phyloP scores from a whole-genome alignment of 2,113 vertebrate genomes.

The Prietella phreatophila region DNA sequence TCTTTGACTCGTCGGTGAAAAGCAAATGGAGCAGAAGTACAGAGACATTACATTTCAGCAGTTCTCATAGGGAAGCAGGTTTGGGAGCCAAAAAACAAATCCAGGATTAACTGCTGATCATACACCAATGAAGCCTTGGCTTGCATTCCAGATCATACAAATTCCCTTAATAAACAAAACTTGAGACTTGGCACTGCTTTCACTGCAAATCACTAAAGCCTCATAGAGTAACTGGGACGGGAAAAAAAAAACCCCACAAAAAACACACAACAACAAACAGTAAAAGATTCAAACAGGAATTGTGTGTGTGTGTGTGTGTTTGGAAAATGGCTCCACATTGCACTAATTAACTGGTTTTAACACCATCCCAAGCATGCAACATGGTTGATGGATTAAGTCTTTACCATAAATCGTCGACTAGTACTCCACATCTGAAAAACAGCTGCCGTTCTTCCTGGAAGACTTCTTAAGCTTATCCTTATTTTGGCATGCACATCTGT shows the following conservation, averaged over 20 bases:
- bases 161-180: conserved; percentile 8
- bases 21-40: conserved; percentile 22
- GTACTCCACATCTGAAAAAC: background rate
- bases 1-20: conserved; percentile 36
- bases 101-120: conserved; percentile 3
- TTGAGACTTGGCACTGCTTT: background rate
- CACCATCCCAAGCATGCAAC: background rate
- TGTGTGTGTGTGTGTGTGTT: background rate
- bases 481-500: background rate
- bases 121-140: background rate
- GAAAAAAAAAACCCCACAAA: background rate
- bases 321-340: background rate
- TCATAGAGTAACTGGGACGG: background rate
- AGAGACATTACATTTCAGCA: conserved; percentile 36
- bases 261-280: background rate
- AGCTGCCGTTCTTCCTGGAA: background rate
- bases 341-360: background rate
- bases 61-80: conserved; percentile 20
- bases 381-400: background rate
- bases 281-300: background rate
- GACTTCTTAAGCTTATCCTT: background rate
- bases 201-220: background rate
- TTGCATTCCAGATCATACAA: background rate
- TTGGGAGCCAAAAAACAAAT: conserved; percentile 10
- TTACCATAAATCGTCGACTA: background rate